Conservation (phyloP, 2,113 vertebrate genomes). For the Otolemur garnettii region DNA sequence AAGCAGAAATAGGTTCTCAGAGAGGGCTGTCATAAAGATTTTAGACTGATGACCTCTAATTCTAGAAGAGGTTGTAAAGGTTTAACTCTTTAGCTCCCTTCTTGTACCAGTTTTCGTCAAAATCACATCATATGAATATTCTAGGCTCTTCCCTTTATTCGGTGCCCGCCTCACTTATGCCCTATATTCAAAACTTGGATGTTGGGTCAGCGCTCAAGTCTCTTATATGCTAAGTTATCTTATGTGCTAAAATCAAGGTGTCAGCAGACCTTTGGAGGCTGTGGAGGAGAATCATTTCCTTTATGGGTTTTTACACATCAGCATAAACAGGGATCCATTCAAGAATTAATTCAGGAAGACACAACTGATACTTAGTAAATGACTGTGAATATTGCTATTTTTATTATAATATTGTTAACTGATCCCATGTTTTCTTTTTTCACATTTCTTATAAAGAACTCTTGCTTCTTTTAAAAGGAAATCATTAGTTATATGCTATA, state of each 20-base stretch:
- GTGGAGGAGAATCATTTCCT: too few relatives aligned
- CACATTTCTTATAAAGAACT: not conserved
- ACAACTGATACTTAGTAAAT: not conserved
- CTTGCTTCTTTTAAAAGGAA: conserved; percentile 45
- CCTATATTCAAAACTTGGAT: not conserved
- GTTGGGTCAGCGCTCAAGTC: not conserved
- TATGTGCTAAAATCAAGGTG: too few relatives aligned
- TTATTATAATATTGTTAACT: not conserved
- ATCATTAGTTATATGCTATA: not conserved
- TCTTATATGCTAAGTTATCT: not conserved
- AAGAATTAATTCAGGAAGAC: not conserved
- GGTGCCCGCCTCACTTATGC: not conserved
- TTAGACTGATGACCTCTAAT: conserved; percentile 40
- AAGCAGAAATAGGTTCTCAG: conserved; percentile 32
- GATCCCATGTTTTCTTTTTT: not conserved
- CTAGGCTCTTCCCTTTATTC: not conserved
- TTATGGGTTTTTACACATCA: not conserved
- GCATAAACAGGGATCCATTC: not conserved
- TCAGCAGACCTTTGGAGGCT: too few relatives aligned
- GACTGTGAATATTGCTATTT: not conserved
- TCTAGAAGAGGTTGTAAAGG: not conserved
- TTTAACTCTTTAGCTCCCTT: not conserved
- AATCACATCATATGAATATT: not conserved
- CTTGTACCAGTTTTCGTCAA: not conserved
- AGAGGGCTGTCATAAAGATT: conserved; percentile 21